Percentiles rank a stretch among this genome's conserved stretches.
Evolutionary conservation across 2,113 vertebrate genomes (phyloP).

Genomic region (Tichodroma muraria): DNA sequence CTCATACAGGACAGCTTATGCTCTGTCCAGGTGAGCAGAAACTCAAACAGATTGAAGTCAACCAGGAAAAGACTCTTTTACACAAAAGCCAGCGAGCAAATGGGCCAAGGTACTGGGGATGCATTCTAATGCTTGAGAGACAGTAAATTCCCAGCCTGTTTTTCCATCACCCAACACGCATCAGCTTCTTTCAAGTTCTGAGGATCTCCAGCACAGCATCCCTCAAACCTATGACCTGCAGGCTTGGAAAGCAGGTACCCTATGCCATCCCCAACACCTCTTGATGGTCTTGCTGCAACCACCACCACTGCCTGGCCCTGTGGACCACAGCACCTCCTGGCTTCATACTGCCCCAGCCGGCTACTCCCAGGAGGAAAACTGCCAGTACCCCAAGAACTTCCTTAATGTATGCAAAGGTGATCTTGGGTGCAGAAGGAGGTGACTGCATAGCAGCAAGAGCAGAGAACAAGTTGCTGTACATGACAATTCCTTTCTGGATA

Average conservation of each 20-base stretch:
- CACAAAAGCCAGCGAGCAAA: background rate
- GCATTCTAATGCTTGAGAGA: background rate
- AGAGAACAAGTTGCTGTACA: slow-evolving; percentile 32
- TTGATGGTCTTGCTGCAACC: background rate
- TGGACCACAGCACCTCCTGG: background rate
- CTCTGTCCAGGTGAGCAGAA: background rate
- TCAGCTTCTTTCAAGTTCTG: background rate
- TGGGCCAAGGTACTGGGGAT: background rate
- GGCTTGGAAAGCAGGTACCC: background rate
- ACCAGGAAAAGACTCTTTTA: background rate
- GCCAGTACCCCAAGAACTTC: background rate
- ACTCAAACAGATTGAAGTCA: background rate
- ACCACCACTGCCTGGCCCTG: background rate
- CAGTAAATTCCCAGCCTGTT: background rate
- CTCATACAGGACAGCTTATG: background rate
- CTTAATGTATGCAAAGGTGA: background rate
- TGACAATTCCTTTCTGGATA: slow-evolving; percentile 57
- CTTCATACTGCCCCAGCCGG: background rate
- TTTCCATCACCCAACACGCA: accelerated
- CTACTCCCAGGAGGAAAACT: background rate
- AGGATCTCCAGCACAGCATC: background rate
- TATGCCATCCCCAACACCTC: accelerated
- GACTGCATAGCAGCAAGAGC: background rate
- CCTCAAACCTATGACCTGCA: background rate
- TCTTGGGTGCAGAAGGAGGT: background rate